Percentiles rank a stretch among this genome's conserved stretches.
These are phyloP conservation scores for Caenorhabditis afra DNA, from an alignment of 2,888 invertebrate genomes.

Conservation along the genomic window DNA sequence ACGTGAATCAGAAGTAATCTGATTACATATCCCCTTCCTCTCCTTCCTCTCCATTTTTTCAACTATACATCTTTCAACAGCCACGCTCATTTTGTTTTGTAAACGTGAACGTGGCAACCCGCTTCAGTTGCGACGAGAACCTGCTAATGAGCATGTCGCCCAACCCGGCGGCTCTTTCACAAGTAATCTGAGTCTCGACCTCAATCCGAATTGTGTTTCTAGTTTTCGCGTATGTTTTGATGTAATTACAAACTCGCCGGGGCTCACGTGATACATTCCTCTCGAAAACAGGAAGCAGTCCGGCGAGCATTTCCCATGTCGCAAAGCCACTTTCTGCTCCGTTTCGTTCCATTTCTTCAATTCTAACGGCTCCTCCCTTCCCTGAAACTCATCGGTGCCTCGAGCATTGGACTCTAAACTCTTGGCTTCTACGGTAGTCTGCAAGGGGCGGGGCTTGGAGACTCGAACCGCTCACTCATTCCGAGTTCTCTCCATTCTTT, in stretches of 20 bases:
- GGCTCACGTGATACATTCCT: slow-evolving; percentile 37
- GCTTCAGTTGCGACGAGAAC: slow-evolving; percentile 10
- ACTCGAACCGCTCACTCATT: slow-evolving; percentile 16
- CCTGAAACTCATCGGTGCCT: slow-evolving; percentile 10
- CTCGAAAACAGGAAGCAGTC: slow-evolving; percentile 45
- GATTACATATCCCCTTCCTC: neutral
- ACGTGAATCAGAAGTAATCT: slow-evolving; percentile 5
- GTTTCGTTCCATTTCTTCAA: slow-evolving; percentile 3
- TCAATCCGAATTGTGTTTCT: slow-evolving; percentile 5
- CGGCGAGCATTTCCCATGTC: slow-evolving; percentile 13
- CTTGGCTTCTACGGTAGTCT: slow-evolving; percentile 50
- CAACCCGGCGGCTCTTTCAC: neutral
- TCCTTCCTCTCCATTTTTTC: neutral
- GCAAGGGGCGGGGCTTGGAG: slow-evolving; percentile 29
- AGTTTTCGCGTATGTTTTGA: slow-evolving; percentile 25
- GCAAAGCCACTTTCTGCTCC: slow-evolving; percentile 8
- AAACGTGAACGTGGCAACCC: slow-evolving; percentile 9
- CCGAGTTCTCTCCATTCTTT: neutral
- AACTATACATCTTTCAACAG: slow-evolving; percentile 1
- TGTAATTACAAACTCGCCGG: slow-evolving; percentile 31
- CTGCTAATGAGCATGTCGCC: slow-evolving; percentile 12
- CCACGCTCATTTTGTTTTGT: neutral
- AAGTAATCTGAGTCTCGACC: slow-evolving; percentile 6
- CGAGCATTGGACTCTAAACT: slow-evolving; percentile 31
- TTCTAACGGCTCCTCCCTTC: slow-evolving; percentile 17